phyloP scores from a whole-genome alignment of 2,888 invertebrate species.

The Pterostichus niger region DNA sequence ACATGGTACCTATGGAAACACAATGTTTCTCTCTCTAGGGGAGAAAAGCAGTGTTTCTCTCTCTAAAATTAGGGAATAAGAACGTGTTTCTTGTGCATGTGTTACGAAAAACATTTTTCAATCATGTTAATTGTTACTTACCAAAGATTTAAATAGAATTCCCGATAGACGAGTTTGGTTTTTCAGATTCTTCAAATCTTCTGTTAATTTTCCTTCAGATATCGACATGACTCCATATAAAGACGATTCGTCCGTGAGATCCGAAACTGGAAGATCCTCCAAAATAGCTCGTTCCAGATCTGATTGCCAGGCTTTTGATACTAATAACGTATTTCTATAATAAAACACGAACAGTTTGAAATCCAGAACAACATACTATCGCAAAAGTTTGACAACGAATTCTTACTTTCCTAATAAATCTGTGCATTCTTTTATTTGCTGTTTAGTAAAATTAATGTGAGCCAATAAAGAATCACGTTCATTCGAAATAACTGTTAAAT shows the following conservation, averaged over 20 bases:
- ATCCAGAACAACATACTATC: not conserved
- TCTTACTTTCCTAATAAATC: constrained; percentile 21
- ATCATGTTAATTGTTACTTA: not conserved
- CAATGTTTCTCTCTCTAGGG: too few species aligned
- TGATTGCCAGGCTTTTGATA: constrained; percentile 8
- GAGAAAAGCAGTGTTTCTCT: too few species aligned
- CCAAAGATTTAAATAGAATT: constrained; percentile 28
- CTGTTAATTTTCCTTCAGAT: not conserved
- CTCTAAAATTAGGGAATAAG: too few species aligned
- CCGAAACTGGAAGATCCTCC: not conserved
- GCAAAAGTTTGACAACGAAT: not conserved
- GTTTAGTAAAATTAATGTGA: not conserved
- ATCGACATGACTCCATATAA: constrained; percentile 17
- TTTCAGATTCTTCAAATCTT: constrained; percentile 20
- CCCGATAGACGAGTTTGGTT: constrained; percentile 14
- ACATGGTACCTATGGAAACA: too few species aligned
- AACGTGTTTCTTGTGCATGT: too few species aligned
- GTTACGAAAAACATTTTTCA: not conserved
- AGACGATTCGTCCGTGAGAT: not conserved
- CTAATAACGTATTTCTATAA: constrained; percentile 26
- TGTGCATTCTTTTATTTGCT: constrained; percentile 18
- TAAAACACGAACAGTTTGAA: not conserved
- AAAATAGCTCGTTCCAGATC: not conserved
- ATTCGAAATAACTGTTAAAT: not conserved
- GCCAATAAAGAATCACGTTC: not conserved